Evolutionary conservation across 2,113 vertebrate genomes (phyloP), one percentile per base, ranked within the genome.

Genomic region (Glaucomys volans): DNA sequence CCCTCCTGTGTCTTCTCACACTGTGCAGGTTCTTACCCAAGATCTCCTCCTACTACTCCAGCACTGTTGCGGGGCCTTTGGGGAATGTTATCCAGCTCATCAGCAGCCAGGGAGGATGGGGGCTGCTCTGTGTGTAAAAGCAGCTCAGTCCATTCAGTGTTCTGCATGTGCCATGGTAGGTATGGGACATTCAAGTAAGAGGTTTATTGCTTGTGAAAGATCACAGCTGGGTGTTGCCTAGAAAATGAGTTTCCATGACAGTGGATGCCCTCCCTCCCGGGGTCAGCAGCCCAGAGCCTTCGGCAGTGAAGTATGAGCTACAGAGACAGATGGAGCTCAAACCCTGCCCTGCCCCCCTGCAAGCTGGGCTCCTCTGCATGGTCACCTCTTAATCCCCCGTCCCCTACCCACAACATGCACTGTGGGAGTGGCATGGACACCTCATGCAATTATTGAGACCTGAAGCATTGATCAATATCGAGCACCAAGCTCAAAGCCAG

Each of bases 241-340:
- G 80, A 40, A 62, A 64, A 50, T 32, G 13, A 2, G 26, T 37
- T 30, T 37, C 16, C 8, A 2, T 64, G 16, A 16, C 4, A 5
- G 12, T 5, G 18, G 7, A 13, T 14, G 1, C 6, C 20, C 42
- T 7, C 4, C 66, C 28, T 3, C 30, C 16, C 11, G 24, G 66
- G 22, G 3, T 32, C 14, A 32, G 10, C 30, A 26, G 18, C n/a
- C 5, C 28, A 35, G 47, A 20, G 1, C n/a, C n/a, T n/a, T 42
- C 20, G 20, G 24, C 50, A 26, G 0, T 10, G n/a, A 40, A 59
- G 40, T 13, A 16, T 26, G 13, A 0, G 5, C 4, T 10, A 40
- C 14, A 8, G 4, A 16, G 71, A 37, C 28, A 11, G 16, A 16
- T n/a, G 26, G 32, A 2, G 87, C 12, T 4, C 30, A 35, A 11